Conservation (phyloP, 2,888 invertebrate species). For the Ceramica pisi region DNA sequence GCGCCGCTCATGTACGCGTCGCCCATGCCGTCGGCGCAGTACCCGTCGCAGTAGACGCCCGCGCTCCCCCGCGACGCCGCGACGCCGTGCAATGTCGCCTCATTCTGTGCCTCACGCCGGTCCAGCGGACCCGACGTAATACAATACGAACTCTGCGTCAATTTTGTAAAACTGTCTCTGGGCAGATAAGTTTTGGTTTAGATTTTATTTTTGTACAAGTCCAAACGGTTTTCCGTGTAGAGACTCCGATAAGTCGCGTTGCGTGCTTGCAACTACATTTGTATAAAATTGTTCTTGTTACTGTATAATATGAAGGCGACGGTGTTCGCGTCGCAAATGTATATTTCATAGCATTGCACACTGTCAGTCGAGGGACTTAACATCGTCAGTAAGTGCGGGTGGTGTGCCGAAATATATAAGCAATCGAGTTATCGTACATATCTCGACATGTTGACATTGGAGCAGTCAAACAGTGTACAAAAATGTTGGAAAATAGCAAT, state of each 20-base stretch:
- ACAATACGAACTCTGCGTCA: slow-evolving; percentile 63
- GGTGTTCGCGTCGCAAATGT: slow-evolving; percentile 58
- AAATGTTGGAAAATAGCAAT: slow-evolving; percentile 61
- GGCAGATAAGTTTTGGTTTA: slow-evolving; percentile 62
- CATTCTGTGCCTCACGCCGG: slow-evolving; percentile 59
- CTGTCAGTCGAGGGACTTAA: slow-evolving; percentile 57
- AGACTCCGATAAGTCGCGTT: slow-evolving; percentile 62
- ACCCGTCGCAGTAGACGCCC: slow-evolving; percentile 95
- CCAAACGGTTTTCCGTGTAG: slow-evolving; percentile 60
- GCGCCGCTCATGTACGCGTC: slow-evolving; percentile 94
- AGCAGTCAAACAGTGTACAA: slow-evolving; percentile 64
- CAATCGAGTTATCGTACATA: slow-evolving; percentile 59
- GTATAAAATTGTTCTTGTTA: slow-evolving; percentile 63
- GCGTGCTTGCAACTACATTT: slow-evolving; percentile 59
- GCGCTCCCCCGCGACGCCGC: slow-evolving; percentile 46
- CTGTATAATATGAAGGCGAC: slow-evolving; percentile 60
- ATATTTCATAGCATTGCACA: slow-evolving; percentile 55
- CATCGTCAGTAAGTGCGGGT: slow-evolving; percentile 57
- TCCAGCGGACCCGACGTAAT: slow-evolving; percentile 56
- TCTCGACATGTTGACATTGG: slow-evolving; percentile 61
- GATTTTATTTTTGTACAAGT: slow-evolving; percentile 64
- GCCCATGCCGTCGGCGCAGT: slow-evolving; percentile 95
- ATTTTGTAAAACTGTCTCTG: slow-evolving; percentile 62
- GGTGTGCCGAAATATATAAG: slow-evolving; percentile 59
- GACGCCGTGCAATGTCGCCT: slow-evolving; percentile 59